Conservation (phyloP, 2,797 vertebrate genomes). For the Eremophila alpestris region DNA sequence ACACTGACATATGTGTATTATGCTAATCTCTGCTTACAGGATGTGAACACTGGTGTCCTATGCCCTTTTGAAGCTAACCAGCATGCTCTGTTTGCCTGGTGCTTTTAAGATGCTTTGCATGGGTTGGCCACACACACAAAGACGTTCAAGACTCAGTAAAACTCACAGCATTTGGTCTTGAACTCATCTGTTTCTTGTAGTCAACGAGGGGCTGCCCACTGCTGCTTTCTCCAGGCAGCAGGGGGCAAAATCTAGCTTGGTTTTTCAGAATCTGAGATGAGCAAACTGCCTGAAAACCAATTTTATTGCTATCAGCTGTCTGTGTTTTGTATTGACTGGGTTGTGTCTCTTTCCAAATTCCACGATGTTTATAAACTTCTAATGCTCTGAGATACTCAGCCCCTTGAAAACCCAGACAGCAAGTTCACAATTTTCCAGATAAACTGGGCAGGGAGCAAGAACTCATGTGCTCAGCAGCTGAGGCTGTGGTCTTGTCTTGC, state of each 20-base stretch:
- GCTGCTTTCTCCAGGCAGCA: background rate
- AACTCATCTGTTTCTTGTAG: background rate
- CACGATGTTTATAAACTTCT: background rate
- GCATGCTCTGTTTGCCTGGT: background rate
- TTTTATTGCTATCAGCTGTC: accelerated
- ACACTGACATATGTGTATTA: accelerated
- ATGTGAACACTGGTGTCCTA: background rate
- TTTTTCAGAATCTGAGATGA: background rate
- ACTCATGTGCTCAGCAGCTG: background rate
- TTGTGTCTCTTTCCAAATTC: background rate
- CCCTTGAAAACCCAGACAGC: background rate
- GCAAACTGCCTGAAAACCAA: background rate
- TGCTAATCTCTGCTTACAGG: background rate
- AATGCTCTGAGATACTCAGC: background rate
- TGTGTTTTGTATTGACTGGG: background rate
- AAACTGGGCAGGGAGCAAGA: background rate
- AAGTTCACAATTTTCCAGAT: background rate
- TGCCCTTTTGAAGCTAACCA: background rate
- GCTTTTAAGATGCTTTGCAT: background rate
- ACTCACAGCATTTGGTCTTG: background rate
- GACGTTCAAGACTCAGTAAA: accelerated
- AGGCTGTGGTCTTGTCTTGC: conserved; percentile 36
- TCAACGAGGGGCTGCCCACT: background rate
- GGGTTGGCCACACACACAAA: accelerated
- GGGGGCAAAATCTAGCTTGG: background rate